A percentile compares a stretch with the other conserved stretches of the same genome.
Conservation (phyloP, 2,888 invertebrate species). For the Lydus trimaculatus region DNA sequence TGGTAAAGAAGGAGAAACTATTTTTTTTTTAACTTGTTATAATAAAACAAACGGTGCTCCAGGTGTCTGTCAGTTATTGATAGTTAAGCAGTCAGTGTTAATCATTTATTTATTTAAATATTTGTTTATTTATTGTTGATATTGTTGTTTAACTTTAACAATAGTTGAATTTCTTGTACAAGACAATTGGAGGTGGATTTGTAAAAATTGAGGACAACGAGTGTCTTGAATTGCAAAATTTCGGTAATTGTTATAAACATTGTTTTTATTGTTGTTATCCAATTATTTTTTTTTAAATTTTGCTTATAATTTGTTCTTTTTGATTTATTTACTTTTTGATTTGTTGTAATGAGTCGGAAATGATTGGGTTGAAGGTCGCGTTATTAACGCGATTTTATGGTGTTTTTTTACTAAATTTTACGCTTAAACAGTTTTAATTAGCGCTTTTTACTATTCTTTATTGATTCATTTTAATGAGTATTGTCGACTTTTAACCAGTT, state of each 20-base stretch:
- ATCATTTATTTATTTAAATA: neutral
- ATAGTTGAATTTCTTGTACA: neutral
- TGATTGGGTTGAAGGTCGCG: neutral
- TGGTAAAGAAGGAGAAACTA: neutral
- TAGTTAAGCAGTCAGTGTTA: neutral
- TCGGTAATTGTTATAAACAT: neutral
- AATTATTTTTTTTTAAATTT: neutral
- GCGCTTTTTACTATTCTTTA: neutral
- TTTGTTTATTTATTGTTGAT: neutral
- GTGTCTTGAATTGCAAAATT: neutral
- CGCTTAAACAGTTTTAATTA: neutral
- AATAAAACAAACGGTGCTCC: constrained; percentile 5
- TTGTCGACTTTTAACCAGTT: neutral
- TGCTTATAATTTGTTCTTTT: too few relatives aligned
- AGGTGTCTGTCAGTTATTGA: constrained; percentile 4
- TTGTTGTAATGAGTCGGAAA: neutral
- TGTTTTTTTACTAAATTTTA: neutral
- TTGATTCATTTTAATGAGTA: neutral
- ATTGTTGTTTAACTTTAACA: neutral
- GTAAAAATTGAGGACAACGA: neutral
- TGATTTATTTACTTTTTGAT: neutral
- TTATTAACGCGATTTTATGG: neutral
- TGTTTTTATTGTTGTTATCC: neutral
- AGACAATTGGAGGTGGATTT: neutral
- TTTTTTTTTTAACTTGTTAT: too few relatives aligned